These are phyloP conservation scores for Augochlora pura DNA, from an alignment of 1,140 invertebrate genomes.

Conservation along the genomic window DNA sequence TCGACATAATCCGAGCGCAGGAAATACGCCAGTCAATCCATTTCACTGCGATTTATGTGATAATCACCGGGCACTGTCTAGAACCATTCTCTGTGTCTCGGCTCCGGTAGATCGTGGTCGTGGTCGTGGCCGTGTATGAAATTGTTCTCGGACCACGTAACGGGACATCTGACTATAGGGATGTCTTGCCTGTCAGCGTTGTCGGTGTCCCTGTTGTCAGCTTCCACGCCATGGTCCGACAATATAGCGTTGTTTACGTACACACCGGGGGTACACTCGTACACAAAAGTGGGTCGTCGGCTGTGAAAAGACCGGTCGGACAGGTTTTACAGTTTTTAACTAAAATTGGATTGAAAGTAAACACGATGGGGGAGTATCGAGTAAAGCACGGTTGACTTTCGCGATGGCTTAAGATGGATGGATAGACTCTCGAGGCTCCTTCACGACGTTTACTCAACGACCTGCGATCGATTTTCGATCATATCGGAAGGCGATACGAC, in stretches of 20 bases:
- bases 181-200: slow-evolving; percentile 18
- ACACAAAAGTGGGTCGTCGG: not conserved
- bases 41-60: slow-evolving; percentile 35
- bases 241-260: not conserved
- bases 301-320: not conserved
- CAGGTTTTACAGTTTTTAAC: not conserved
- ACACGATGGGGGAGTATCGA: not conserved
- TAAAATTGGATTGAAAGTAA: slow-evolving; percentile 20
- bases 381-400: not conserved
- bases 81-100: not conserved
- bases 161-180: not conserved
- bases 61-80: slow-evolving; percentile 24
- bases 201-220: not conserved
- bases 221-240: not conserved
- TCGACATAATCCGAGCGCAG: slow-evolving; percentile 17
- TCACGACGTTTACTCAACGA: slow-evolving; percentile 13
- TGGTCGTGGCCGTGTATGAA: slow-evolving; percentile 24
- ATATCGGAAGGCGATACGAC: slow-evolving; percentile 22
- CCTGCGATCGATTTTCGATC: slow-evolving; percentile 33
- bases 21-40: slow-evolving; percentile 13
- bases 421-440: not conserved
- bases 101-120: not conserved
- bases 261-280: not conserved
- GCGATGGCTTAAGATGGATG: slow-evolving; percentile 7
- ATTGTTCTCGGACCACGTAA: slow-evolving; percentile 12